Evolutionary conservation across 2,113 vertebrate species (phyloP), one percentile per base, ranked within the genome.

Genomic region (Oryzias woworae): DNA sequence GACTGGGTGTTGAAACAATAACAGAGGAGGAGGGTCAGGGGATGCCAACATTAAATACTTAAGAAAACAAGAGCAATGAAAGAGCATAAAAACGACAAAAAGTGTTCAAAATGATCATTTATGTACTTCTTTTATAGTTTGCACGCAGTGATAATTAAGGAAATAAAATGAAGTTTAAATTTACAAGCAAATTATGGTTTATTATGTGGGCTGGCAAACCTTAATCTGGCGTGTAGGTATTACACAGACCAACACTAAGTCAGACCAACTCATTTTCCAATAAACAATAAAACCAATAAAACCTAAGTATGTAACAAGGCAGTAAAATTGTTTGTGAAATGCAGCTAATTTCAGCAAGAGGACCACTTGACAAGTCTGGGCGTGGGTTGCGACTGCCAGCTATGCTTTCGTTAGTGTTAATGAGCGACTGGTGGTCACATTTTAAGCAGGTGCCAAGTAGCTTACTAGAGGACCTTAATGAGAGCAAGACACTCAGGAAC

Each of bases 301-400:
- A 88, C 89, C 89, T 86, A 71, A 80, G 81, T 85, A 71, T 55
- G 75, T 85, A 90, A 89, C 82, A 82, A 86, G 74, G 85, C 81
- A 65, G 81, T 81, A 87, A 91, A 92, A 91, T 88, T 87, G 87
- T 90, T 91, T 90, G 89, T 85, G 83, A 91, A 92, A 90, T 71
- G 83, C 63, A 78, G 86, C 83, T 91, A 89, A 92, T 91, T 90
- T 88, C 77, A 50, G 67, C 66, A 41, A 70, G 65, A 70, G 69
- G 69, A 73, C 63, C 51, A 63, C 69, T 82, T 86, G 88, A 88
- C 77, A 74, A 78, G 81, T 52, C 79, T 55, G 80, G 76, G 87
- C 73, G 79, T 80, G 69, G 87, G 87, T 31, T 20, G 75, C 62
- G 55, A 79, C 85, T 88, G 85, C 81, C 82, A 87, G 76, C 81